Evolutionary conservation across 2,888 invertebrate species (phyloP), one percentile per base, ranked within the genome.

Genomic region (Trypoxylon attenuatum): DNA sequence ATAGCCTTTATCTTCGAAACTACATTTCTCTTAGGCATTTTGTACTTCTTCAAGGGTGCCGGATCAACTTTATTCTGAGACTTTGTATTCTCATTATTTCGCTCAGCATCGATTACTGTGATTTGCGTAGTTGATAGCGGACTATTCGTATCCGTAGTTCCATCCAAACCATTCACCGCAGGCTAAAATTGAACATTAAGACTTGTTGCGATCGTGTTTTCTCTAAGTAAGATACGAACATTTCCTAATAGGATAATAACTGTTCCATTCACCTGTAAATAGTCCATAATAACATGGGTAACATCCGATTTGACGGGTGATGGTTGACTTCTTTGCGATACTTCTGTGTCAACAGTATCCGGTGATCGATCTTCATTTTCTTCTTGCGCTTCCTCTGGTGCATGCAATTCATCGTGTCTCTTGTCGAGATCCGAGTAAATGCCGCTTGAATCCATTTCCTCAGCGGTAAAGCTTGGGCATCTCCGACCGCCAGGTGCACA

Each of bases 371-470:
- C 91, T 58, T 88, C 88, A 19, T 83, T 82, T 64, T 76, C 77
- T 46, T 78, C 78, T 16, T 19, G 66, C 19, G 74, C 79, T 29
- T 78, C 91, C 55, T 87, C 88, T 1, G 80, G 74, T 2, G 88
- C 88, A 2, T 88, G 87, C 4, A 87, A 83, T 50, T 90, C 90
- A 76, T 94, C 93, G 55, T 92, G 91, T 41, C 91, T 90, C 77
- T 93, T 93, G 84, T 95, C 95, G 67, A 95, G 91, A 84, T 96
- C 96, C 0, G 96, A 96, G 81, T 95, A 96, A 47, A 96, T 93
- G 0, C 96, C 96, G 81, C 95, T 95, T 0, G 95, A 96, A 83
- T 96, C 96, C 96, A 96, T 96, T 80, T 95, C 95, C 85, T 95
- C 95, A 69, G 90, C 84, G 38, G 85, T 84, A 62, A 87, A 87